Evolutionary conservation across 2,113 vertebrate species (phyloP), one percentile per base, ranked within the genome.

Genomic region (Heteronetta atricapilla): DNA sequence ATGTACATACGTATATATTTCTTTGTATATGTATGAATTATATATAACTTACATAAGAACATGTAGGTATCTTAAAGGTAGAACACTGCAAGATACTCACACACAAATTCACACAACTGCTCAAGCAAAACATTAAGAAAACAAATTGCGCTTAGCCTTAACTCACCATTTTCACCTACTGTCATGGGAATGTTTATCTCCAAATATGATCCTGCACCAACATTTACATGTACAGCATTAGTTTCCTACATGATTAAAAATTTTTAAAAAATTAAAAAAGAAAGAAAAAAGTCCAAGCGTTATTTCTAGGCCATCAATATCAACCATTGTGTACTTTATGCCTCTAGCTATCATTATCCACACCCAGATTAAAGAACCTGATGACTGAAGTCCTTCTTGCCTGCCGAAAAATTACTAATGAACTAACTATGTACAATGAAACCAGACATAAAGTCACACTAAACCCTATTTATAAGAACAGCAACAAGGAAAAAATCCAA

Each of bases 151-250:
- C 25, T 81, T 68, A 55, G 66, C n/a, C 5, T 68, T 81, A 89
- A 83, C 98, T 97, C 98, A 99, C 99, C 99, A 40, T 98, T 98
- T 96, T 99, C 98, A 77, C 98, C 96, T 33, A 99, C 99, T 82
- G 98, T 99, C 99, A 99, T 99, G 58, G 99, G 99, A 97, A 99
- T 99, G 97, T 99, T 99, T 95, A 99, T 98, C 98, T 99, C 99
- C 97, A 99, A 98, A 96, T 99, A 99, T n/a, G 99, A 99, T 86
- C 99, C 99, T 69, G 99, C 99, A 75, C 99, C 99, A 72, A 99
- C 99, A 52, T 99, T 99, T 82, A 99, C 99, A 98, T 99, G 99
- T n/a, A 99, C 98, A 92, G 99, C 99, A 96, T 99, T 99, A 15
- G 99, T 99, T 98, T 99, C 99, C 99, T 99, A 89, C 28, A 82